phyloP scores from a whole-genome alignment of 1,140 invertebrate genomes.

The Gonioctena quinquepunctata region DNA sequence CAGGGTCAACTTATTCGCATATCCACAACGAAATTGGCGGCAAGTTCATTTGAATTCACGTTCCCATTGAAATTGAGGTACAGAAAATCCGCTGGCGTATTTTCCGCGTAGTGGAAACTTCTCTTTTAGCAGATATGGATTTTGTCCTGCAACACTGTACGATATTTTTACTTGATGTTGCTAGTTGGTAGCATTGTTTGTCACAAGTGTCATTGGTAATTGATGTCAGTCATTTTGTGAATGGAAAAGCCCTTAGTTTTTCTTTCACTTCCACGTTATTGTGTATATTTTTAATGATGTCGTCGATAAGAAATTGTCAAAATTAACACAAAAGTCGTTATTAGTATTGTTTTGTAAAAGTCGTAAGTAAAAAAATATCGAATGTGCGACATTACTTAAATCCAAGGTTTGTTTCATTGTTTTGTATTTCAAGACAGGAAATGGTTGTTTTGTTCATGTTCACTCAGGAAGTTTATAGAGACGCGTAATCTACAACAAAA shows the following conservation, averaged over 20 bases:
- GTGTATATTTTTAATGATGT: not conserved
- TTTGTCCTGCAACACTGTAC: no score
- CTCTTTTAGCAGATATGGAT: no score
- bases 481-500: no score
- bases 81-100: no score
- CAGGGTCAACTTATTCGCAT: no score
- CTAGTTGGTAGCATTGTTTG: no score
- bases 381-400: not conserved
- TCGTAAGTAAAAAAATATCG: not conserved
- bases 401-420: conserved; percentile 4
- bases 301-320: not conserved
- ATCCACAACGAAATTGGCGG: no score
- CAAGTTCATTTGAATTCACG: no score
- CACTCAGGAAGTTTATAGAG: not conserved
- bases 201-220: no score
- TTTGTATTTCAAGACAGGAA: not conserved
- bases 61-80: no score
- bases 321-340: not conserved
- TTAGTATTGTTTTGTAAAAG: not conserved
- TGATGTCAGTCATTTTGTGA: not conserved
- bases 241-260: not conserved
- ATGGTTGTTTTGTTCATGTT: not conserved
- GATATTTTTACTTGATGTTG: no score
- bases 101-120: no score
- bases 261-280: not conserved